phyloP scores from a whole-genome alignment of 2,113 vertebrate species.

The Leucoraja erinaceus region DNA sequence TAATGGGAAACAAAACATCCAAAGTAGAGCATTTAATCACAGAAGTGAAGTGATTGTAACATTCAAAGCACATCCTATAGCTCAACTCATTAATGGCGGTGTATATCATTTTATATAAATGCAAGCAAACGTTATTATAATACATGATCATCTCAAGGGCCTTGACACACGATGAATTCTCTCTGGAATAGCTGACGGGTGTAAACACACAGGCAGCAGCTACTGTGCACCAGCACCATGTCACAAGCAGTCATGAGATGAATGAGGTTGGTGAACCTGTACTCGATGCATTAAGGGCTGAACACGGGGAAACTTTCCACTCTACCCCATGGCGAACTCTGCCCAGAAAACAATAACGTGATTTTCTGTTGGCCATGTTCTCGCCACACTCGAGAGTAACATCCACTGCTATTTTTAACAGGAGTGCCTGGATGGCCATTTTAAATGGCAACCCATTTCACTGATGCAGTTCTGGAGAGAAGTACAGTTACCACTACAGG shows the following conservation, averaged over 20 bases:
- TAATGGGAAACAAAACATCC: neutral
- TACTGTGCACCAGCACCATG: neutral
- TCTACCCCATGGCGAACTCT: neutral
- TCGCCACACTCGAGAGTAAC: neutral
- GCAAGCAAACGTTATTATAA: neutral
- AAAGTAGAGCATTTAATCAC: neutral
- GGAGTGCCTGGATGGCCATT: neutral
- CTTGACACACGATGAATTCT: neutral
- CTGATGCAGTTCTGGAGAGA: neutral
- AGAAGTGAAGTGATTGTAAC: neutral
- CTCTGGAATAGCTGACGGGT: neutral
- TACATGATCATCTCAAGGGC: neutral
- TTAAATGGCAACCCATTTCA: neutral
- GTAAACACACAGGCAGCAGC: neutral
- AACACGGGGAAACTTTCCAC: neutral
- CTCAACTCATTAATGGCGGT: neutral
- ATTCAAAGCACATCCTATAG: neutral
- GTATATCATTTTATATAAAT: neutral
- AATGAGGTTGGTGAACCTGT: neutral
- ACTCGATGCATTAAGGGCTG: neutral
- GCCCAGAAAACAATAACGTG: neutral
- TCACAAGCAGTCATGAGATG: neutral
- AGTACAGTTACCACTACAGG: neutral
- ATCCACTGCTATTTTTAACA: neutral
- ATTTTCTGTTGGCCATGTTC: neutral